Conservation (phyloP, 2,797 vertebrate species). For the Heliangelus exortis region DNA sequence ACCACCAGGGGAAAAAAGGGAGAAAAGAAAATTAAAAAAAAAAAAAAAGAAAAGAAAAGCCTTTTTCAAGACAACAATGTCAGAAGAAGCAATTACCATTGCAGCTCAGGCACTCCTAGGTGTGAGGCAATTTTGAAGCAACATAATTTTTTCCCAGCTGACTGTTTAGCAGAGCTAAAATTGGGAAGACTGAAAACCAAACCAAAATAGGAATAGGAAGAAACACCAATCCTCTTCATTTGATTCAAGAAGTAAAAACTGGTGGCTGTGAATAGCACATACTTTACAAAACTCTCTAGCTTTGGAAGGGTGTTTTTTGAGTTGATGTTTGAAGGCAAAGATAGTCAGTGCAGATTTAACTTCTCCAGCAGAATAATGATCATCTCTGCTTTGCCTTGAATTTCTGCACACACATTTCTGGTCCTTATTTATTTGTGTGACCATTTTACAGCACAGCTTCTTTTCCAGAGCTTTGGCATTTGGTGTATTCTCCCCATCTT, state of each 20-base stretch:
- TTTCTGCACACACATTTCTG: neutral
- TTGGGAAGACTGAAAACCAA: neutral
- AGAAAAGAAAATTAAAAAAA: neutral
- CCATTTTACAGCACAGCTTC: too few species aligned
- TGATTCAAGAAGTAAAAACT: neutral
- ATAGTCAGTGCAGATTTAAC: neutral
- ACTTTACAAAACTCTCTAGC: neutral
- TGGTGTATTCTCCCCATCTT: too few species aligned
- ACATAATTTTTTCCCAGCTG: neutral
- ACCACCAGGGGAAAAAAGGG: neutral
- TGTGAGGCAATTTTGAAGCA: neutral
- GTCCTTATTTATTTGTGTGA: too few species aligned
- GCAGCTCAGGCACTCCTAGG: neutral
- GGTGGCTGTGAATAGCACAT: neutral
- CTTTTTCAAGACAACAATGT: neutral
- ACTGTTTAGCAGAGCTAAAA: neutral
- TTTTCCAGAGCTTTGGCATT: too few species aligned
- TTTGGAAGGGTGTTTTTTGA: neutral
- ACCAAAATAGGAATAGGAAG: neutral
- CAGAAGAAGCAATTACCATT: neutral
- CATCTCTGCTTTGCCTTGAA: neutral
- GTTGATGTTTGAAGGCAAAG: neutral
- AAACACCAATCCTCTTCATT: neutral
- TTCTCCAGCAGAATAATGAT: neutral
- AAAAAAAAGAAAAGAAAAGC: neutral